A percentile compares a stretch with the other conserved stretches of the same genome.
These are phyloP conservation scores for Ditylenchus dipsaci DNA, from an alignment of 1,140 invertebrate genomes.

Conservation along the genomic window DNA sequence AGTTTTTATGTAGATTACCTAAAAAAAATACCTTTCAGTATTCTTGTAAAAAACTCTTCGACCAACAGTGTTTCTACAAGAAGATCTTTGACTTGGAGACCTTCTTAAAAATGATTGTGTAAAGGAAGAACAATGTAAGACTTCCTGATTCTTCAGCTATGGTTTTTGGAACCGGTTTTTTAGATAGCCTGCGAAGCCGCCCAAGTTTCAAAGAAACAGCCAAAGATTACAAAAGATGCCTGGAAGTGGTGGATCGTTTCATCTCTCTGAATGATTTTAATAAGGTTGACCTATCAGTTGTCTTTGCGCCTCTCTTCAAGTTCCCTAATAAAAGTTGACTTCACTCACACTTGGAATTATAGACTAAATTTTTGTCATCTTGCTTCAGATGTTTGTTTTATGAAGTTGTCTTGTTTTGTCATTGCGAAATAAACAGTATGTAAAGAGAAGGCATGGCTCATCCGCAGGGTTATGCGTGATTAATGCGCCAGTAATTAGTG, in stretches of 20 bases:
- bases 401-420: too few relatives aligned
- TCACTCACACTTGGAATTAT: neutral
- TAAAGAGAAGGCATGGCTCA: too few relatives aligned
- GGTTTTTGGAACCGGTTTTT: conserved; percentile 6
- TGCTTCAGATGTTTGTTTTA: too few relatives aligned
- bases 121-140: conserved; percentile 10
- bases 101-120: conserved; percentile 14
- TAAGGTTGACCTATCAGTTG: conserved; percentile 26
- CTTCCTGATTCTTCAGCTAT: neutral
- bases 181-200: conserved; percentile 8
- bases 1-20: neutral
- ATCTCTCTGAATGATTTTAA: conserved; percentile 29
- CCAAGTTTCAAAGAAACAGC: conserved; percentile 1
- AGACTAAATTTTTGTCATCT: neutral
- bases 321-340: neutral
- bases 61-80: conserved; percentile 34
- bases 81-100: conserved; percentile 27
- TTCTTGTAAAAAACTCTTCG: conserved; percentile 19
- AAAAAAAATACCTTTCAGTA: conserved; percentile 10
- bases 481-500: too few relatives aligned
- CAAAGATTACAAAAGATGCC: conserved; percentile 13
- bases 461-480: too few relatives aligned
- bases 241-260: conserved; percentile 13
- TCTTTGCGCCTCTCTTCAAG: conserved; percentile 24
- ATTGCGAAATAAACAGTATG: too few relatives aligned